phyloP scores from a whole-genome alignment of 2,113 vertebrate genomes.

The Pachycephala philippinensis region DNA sequence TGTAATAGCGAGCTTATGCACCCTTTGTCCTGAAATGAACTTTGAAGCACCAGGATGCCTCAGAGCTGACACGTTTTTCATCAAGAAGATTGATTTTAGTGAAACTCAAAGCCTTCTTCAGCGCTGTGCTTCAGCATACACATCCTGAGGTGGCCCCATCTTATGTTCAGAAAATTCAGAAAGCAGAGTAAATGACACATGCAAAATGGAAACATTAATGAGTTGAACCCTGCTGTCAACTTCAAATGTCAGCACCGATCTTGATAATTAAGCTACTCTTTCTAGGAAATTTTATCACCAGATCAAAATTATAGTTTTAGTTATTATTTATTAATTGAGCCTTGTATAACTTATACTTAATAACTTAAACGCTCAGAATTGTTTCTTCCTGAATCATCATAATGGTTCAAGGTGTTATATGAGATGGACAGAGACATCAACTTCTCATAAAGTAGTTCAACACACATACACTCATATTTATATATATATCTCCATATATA shows the following conservation, averaged over 20 bases:
- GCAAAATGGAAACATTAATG: constrained; percentile 5
- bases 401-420: background rate
- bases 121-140: background rate
- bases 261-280: background rate
- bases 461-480: background rate
- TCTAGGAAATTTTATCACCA: background rate
- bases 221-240: background rate
- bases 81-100: background rate
- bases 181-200: background rate
- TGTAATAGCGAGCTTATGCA: rapidly evolving
- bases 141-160: background rate
- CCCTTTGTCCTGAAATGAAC: constrained; percentile 15
- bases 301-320: background rate
- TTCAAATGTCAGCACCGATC: background rate
- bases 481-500: background rate
- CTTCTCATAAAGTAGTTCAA: background rate
- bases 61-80: background rate
- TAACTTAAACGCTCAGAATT: background rate
- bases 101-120: background rate
- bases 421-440: background rate
- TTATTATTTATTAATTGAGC: background rate
- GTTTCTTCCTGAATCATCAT: background rate
- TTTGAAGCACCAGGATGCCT: background rate
- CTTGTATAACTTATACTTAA: background rate
- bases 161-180: background rate